Base-by-base conservation (phyloP, 2,113 vertebrate species). In the Lycaon pictus region DNA sequence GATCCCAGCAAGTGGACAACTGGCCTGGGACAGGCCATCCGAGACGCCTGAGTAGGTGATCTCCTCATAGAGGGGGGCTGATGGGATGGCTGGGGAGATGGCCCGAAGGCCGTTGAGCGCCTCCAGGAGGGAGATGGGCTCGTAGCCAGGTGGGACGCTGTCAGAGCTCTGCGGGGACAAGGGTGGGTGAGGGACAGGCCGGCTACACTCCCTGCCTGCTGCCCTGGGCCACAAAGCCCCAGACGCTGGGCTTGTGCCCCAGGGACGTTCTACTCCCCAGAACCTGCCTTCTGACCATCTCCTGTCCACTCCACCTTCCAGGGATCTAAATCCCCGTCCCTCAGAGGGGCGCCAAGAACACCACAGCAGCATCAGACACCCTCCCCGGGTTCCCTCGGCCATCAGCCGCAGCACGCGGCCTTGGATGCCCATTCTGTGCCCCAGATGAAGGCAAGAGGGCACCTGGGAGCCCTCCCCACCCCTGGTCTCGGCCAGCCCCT, bases 91-190 rank as follows among this genome's bases (percentile, higher is more conserved):
- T 0, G 99, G 99, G 7, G 99, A 99, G 71, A 99, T 97, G 0
- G 99, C 99, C 27, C 99, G 98, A 15, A 99, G 99, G 27, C 99
- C 99, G 0, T 99, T 99, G 98, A 99, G 98, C 0, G 99, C 99
- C 96, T 99, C 99, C 16, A 99, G 98, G 96, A 99, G 98, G 1
- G 99, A 99, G 97, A 99, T 99, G 98, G 99, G 99, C 98, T 99
- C 99, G 2, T 99, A 99, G 97, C 99, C 99, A 0, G 99, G 99
- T 11, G 99, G 99, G 97, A 99, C 98, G 2, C 99, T 99, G 98
- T 99, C 99, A 0, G 99, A 98, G 96, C 98, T 99, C 99, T 99
- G 98, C 0, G 35, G 89, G 62, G 81, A 92, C 6, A 48, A 72
- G 89, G 0, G 0, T 56, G 56, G 65, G 60, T 97, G 80, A 96